Evolutionary conservation across 2,797 vertebrate genomes (phyloP).

Genomic region (Halcyon leucocephala): DNA sequence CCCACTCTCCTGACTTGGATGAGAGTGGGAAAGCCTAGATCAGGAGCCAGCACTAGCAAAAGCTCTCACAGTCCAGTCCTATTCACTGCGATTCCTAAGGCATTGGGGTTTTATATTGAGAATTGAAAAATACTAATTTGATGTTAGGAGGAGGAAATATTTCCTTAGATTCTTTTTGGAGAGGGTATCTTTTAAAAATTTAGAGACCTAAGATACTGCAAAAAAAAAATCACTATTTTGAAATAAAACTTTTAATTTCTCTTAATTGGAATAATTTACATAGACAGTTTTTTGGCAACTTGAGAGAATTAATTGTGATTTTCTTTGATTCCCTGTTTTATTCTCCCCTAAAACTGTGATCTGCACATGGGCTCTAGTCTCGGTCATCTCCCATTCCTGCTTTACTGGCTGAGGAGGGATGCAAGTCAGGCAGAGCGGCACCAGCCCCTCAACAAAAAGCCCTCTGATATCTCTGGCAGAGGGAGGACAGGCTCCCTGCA

Average conservation of each 20-base stretch:
- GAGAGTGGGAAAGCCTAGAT: neutral
- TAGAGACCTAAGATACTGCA: neutral
- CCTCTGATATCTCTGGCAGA: neutral
- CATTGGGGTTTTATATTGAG: neutral
- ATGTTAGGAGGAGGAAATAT: neutral
- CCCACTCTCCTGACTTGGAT: neutral
- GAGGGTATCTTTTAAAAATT: neutral
- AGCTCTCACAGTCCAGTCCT: neutral
- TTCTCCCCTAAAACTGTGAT: neutral
- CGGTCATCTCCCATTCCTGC: neutral
- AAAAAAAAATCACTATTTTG: neutral
- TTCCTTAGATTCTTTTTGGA: neutral
- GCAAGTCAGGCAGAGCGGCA: neutral
- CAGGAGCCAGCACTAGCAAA: neutral
- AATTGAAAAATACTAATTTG: neutral
- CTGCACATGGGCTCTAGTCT: neutral
- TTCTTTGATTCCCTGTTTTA: neutral
- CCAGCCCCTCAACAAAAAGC: neutral
- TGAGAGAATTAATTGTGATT: neutral
- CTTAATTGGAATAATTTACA: neutral
- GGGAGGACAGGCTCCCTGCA: neutral
- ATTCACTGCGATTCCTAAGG: neutral
- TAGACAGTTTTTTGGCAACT: neutral
- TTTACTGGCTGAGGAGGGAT: neutral
- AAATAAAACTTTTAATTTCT: neutral